These are phyloP conservation scores for Sebastolobus alascanus DNA, from an alignment of 2,797 vertebrate species.

Conservation along the genomic window DNA sequence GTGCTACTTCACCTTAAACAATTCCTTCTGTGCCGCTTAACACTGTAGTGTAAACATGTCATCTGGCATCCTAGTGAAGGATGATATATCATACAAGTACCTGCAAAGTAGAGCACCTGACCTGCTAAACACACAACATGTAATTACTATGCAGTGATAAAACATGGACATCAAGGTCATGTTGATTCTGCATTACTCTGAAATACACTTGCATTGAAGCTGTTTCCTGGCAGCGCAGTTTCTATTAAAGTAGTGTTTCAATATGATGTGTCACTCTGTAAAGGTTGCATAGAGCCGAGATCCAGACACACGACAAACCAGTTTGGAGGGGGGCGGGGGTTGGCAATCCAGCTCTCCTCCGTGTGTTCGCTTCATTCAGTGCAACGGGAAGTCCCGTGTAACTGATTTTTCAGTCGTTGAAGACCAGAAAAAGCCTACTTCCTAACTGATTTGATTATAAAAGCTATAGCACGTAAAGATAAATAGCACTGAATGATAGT, in stretches of 20 bases:
- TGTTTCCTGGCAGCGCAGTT: not conserved
- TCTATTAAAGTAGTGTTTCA: not conserved
- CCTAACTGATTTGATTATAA: fast-evolving
- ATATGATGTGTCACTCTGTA: not conserved
- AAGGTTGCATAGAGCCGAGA: not conserved
- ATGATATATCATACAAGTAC: slow-evolving; percentile 12
- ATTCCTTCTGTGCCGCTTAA: not conserved
- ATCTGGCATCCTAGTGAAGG: not conserved
- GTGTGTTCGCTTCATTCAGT: slow-evolving; percentile 1
- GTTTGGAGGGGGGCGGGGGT: too few species aligned
- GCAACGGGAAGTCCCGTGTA: not conserved
- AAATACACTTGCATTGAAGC: not conserved
- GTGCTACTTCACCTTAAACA: not conserved
- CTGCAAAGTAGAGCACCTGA: not conserved
- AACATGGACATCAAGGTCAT: not conserved
- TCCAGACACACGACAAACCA: not conserved
- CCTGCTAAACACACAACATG: slow-evolving; percentile 1
- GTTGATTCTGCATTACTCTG: not conserved
- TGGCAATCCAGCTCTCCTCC: fast-evolving
- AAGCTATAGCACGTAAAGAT: fast-evolving
- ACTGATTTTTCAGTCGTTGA: fast-evolving
- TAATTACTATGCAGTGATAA: not conserved
- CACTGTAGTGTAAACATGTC: not conserved
- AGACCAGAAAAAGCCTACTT: not conserved
- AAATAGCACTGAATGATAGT: fast-evolving